Evolutionary conservation across 2,113 vertebrate species (phyloP).

Genomic region (Damaliscus lunatus): DNA sequence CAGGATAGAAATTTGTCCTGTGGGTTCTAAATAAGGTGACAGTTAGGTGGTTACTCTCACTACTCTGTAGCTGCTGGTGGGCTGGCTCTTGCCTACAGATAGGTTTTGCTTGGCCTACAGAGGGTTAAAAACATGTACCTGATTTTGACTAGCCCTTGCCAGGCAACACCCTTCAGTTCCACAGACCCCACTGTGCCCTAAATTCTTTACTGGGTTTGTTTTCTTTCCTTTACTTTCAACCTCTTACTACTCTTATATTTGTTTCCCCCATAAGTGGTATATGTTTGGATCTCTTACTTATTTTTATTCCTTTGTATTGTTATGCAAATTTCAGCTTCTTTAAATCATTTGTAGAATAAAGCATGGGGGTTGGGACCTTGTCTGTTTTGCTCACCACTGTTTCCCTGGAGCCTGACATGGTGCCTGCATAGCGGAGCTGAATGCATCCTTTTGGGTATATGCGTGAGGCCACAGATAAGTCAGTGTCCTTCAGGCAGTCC

Average conservation of each 20-base stretch:
- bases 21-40: slow-evolving; percentile 22
- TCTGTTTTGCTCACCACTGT: neutral
- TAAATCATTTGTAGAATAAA: neutral
- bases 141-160: neutral
- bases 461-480: neutral
- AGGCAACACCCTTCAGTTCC: neutral
- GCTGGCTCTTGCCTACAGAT: neutral
- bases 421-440: neutral
- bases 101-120: neutral
- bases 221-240: neutral
- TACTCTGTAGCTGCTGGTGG: neutral
- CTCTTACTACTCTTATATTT: neutral
- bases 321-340: neutral
- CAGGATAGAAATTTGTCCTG: neutral
- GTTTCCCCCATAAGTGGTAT: neutral
- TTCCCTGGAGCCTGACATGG: neutral
- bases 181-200: neutral
- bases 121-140: neutral
- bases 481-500: neutral
- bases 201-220: neutral
- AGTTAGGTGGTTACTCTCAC: neutral
- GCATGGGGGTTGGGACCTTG: neutral
- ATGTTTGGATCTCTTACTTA: neutral
- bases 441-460: neutral
- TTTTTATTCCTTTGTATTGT: neutral